Evolutionary conservation across 2,113 vertebrate species (phyloP).

Genomic region (Martes martes): DNA sequence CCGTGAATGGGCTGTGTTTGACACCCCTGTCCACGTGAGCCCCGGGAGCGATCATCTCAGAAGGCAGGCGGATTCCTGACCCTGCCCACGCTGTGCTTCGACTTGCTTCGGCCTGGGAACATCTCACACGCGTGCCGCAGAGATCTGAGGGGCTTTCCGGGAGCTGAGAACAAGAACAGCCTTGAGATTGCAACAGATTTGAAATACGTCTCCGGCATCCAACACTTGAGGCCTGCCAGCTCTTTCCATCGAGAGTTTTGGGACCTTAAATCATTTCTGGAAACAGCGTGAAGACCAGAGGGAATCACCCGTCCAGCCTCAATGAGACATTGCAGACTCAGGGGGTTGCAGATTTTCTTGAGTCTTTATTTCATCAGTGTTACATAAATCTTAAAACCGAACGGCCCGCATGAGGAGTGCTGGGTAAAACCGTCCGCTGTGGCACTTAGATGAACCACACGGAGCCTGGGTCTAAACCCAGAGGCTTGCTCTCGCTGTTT

Average conservation of each 20-base stretch:
- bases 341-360: not conserved
- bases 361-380: not conserved
- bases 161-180: not conserved
- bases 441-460: not conserved
- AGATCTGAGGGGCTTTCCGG: not conserved
- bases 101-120: not conserved
- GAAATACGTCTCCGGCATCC: not conserved
- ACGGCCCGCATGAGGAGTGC: not conserved
- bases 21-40: not conserved
- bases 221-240: not conserved
- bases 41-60: not conserved
- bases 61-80: not conserved
- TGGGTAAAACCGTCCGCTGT: not conserved
- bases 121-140: not conserved
- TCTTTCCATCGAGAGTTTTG: not conserved
- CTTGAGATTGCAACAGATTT: not conserved
- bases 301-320: not conserved
- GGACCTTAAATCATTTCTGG: not conserved
- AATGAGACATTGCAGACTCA: not conserved
- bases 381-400: not conserved
- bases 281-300: not conserved
- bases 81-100: no score
- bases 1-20: not conserved
- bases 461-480: no score
- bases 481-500: not conserved